Percentiles rank a stretch among this genome's conserved stretches.
Evolutionary conservation across 1,140 invertebrate genomes (phyloP).

Genomic region (Cydia splendana): DNA sequence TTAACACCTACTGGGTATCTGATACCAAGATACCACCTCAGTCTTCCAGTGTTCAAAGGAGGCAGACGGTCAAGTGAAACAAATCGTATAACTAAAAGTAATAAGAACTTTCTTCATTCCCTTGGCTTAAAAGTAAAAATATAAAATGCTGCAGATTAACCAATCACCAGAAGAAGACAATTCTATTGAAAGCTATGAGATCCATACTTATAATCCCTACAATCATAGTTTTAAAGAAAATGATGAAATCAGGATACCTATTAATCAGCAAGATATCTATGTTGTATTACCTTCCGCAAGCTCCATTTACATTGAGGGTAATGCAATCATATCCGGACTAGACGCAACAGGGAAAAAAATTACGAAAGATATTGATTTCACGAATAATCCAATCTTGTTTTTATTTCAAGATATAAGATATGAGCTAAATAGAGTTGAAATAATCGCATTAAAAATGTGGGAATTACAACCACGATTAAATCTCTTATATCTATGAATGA

Average conservation of each 20-base stretch:
- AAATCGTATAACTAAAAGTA: too few species aligned
- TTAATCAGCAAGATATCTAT: constrained; percentile 44
- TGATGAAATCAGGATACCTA: constrained; percentile 47
- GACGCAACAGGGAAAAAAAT: constrained; percentile 35
- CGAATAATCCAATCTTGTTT: constrained; percentile 63
- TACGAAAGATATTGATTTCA: constrained; percentile 40
- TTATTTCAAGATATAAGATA: constrained; percentile 74
- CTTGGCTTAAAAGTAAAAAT: not conserved
- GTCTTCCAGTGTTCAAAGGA: too few species aligned
- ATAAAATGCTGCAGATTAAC: too few species aligned
- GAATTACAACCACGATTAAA: constrained; percentile 66
- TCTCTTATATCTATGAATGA: constrained; percentile 41
- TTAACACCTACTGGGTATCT: too few species aligned
- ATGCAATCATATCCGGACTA: too few species aligned
- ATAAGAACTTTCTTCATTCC: too few species aligned
- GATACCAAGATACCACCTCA: too few species aligned
- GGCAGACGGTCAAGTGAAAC: too few species aligned
- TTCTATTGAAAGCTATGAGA: constrained; percentile 32
- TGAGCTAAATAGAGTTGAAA: constrained; percentile 68
- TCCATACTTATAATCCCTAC: constrained; percentile 40
- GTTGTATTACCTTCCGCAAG: constrained; percentile 43
- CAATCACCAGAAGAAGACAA: too few species aligned
- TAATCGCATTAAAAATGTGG: constrained; percentile 68
- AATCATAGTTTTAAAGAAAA: constrained; percentile 37
- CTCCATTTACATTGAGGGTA: constrained; percentile 48